Evolutionary conservation across 2,113 vertebrate species (phyloP), one percentile per base, ranked within the genome.

Genomic region (Amblyopsis rosae): DNA sequence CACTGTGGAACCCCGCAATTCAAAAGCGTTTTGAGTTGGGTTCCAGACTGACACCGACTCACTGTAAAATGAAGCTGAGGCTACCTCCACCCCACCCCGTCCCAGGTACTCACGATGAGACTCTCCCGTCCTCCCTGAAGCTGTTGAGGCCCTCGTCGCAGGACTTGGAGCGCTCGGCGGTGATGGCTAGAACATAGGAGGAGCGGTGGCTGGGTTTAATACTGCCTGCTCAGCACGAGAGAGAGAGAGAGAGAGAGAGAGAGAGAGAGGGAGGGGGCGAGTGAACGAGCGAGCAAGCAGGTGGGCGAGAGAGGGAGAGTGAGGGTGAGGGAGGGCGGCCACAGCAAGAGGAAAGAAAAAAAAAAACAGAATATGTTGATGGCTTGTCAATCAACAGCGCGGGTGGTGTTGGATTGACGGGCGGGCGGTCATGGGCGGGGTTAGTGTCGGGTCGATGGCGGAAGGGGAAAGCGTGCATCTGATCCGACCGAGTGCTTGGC

Each of bases 161-260:
- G 35, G 98, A 99, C 91, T 98, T 99, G 88, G 98, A 99, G 85
- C 97, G 96, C 83, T 98, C 96, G 0, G 95, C 94, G 85, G 95
- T 97, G 91, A 98, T 95, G 88, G 96, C 97, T 91, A 97, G 91
- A 89, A 98, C 92, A 92, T 98, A 98, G 86, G 98, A 99, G n/a
- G 96, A 98, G 75, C 97, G 96, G 70, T 96, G 97, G 84, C 94
- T 93, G 0, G 95, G 95, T 88, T 95, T 98, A 93, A 95, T 95
- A 93, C 93, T 95, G 88, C 95, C 97, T 98, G 92, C 54, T 92
- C 82, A 59, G 71, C 73, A 69, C 70, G 59, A 64, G 35, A 70
- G 73, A 59, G 86, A 81, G 68, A 67, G 77, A 57, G 8, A 67
- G 60, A 53, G 17, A 33, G 35, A 77, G 45, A 75, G 56, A 81